Evolutionary conservation across 2,888 invertebrate genomes (phyloP).

Genomic region (Leptinotarsa haldemani): DNA sequence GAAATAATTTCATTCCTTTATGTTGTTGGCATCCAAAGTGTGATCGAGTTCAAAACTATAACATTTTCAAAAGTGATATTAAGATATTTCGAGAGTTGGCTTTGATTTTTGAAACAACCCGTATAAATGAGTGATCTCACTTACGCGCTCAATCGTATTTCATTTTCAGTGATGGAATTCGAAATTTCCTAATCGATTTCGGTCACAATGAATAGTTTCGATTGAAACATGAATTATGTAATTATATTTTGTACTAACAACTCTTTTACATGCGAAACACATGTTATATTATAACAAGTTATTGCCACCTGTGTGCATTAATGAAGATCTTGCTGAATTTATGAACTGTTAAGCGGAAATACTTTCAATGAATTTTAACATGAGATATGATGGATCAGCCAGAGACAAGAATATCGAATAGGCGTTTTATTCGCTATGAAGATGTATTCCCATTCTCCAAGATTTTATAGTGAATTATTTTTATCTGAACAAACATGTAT

Average conservation of each 20-base stretch:
- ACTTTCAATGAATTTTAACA: not conserved
- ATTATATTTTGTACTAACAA: constrained; percentile 14
- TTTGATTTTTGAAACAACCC: not conserved
- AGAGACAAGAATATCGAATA: too few species aligned
- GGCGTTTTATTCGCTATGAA: too few species aligned
- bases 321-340: constrained; percentile 1
- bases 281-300: constrained; percentile 7
- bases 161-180: not conserved
- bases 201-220: constrained; percentile 10
- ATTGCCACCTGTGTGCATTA: not conserved
- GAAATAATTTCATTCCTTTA: too few species aligned
- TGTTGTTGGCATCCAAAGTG: too few species aligned
- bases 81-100: too few species aligned
- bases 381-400: not conserved
- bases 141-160: not conserved
- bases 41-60: too few species aligned
- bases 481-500: too few species aligned
- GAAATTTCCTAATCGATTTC: constrained; percentile 7
- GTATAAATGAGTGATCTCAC: not conserved
- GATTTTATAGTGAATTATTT: too few species aligned
- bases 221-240: constrained; percentile 17
- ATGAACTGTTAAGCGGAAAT: not conserved
- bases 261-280: constrained; percentile 16
- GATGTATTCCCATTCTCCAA: too few species aligned
- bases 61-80: not conserved